These are phyloP conservation scores for Eilema depressum DNA, from an alignment of 2,888 invertebrate genomes.

Conservation along the genomic window DNA sequence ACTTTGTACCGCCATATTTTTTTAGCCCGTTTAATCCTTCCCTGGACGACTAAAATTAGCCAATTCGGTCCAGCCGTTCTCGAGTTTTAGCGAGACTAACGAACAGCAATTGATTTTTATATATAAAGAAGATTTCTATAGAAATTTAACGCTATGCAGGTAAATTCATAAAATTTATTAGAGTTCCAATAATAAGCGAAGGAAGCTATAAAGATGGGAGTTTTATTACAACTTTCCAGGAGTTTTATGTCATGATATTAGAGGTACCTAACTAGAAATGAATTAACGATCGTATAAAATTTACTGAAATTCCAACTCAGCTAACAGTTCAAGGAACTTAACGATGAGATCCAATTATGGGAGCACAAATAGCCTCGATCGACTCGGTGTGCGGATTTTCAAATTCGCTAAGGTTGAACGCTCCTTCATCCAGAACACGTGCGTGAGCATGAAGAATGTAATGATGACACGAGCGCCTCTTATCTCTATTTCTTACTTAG, in stretches of 20 bases:
- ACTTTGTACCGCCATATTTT: no score
- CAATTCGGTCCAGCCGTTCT: no score
- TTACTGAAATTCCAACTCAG: slow-evolving; percentile 47
- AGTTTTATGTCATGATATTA: slow-evolving; percentile 7
- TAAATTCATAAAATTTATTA: background rate
- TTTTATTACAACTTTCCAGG: background rate
- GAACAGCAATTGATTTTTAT: no score
- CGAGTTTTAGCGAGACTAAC: no score
- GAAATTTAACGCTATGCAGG: background rate
- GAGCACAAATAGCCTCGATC: slow-evolving; percentile 57
- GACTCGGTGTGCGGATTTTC: slow-evolving; percentile 65
- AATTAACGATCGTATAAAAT: slow-evolving; percentile 50
- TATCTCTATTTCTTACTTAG: slow-evolving; percentile 41
- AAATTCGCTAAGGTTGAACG: slow-evolving; percentile 73
- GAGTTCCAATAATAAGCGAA: background rate
- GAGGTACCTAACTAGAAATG: slow-evolving; percentile 40
- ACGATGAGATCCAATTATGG: slow-evolving; percentile 67
- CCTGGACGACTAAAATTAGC: no score
- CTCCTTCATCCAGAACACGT: slow-evolving; percentile 67
- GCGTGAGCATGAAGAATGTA: slow-evolving; percentile 69
- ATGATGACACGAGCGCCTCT: slow-evolving; percentile 64
- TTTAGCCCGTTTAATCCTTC: no score
- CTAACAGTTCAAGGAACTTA: slow-evolving; percentile 55
- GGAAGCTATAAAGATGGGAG: background rate
- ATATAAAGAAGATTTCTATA: background rate